Conservation (phyloP, 2,113 vertebrate species). For the Alligator mississippiensis region DNA sequence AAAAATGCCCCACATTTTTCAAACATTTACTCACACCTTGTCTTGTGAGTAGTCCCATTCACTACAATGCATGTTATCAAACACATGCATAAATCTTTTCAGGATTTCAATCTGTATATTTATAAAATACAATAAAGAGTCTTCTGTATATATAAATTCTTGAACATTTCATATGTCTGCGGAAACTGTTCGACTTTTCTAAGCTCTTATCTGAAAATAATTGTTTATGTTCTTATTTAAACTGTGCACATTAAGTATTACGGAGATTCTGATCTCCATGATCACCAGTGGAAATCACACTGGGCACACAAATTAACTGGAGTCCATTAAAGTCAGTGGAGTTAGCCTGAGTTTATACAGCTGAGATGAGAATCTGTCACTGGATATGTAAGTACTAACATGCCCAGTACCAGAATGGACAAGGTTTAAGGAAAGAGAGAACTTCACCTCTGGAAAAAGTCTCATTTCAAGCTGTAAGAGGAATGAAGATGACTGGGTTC, state of each 20-base stretch:
- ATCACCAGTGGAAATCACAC: constrained; percentile 24
- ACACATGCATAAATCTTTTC: not conserved
- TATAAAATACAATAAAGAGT: not conserved
- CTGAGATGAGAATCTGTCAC: not conserved
- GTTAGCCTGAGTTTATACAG: not conserved
- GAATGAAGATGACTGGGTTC: not conserved
- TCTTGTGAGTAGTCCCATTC: not conserved
- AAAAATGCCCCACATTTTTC: constrained; percentile 11
- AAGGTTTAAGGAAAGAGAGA: not conserved
- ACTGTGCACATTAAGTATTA: constrained; percentile 60
- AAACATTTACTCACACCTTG: not conserved
- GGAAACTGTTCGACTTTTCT: constrained; percentile 54
- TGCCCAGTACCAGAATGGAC: not conserved
- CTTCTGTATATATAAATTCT: not conserved
- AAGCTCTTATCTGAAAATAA: constrained; percentile 54
- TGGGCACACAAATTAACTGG: not conserved
- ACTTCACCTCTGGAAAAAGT: not conserved
- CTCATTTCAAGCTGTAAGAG: not conserved
- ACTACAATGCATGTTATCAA: not conserved
- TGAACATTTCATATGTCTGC: constrained; percentile 25
- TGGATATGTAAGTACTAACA: not conserved
- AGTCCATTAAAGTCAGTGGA: fast-evolving
- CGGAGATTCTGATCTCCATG: constrained; percentile 53
- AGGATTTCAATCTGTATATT: not conserved
- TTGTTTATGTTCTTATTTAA: constrained; percentile 55